A percentile compares a stretch with the other conserved stretches of the same genome.
Evolutionary conservation across 2,113 vertebrate species (phyloP).

Genomic region (Protobothrops flavoviridis): DNA sequence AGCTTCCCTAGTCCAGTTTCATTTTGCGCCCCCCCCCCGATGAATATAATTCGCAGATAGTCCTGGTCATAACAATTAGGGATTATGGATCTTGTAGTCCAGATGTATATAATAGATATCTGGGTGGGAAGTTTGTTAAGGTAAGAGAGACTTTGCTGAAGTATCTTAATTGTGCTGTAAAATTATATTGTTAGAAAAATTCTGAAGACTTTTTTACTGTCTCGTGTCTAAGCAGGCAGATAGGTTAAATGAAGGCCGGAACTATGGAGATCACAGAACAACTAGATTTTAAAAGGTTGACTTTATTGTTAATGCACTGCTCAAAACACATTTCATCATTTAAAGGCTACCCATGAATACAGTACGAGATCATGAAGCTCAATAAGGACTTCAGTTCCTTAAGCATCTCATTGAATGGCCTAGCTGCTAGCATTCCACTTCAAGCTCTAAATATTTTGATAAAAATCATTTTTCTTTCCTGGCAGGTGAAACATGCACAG

Average conservation of each 20-base stretch:
- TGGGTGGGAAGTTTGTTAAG: not conserved
- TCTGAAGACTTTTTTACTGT: not conserved
- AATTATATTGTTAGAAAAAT: not conserved
- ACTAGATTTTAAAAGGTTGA: not conserved
- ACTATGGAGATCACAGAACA: not conserved
- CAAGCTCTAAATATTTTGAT: not conserved
- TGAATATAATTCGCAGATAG: not conserved
- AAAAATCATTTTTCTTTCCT: not conserved
- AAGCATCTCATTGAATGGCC: not conserved
- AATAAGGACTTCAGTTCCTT: not conserved
- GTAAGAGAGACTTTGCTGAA: not conserved
- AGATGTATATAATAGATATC: not conserved
- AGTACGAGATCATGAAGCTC: not conserved
- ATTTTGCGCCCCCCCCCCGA: no score
- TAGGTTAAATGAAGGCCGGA: not conserved
- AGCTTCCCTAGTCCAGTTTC: not conserved
- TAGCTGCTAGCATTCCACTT: not conserved
- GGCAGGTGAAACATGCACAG: slow-evolving; percentile 84
- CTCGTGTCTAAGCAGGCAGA: not conserved
- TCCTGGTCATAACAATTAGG: not conserved
- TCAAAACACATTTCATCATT: not conserved
- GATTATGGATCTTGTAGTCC: not conserved
- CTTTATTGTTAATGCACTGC: not conserved
- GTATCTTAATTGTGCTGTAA: not conserved
- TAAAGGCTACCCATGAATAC: not conserved